A percentile compares a stretch with the other conserved stretches of the same genome.
Evolutionary conservation across 2,797 vertebrate genomes (phyloP).

Genomic region (Phalanger gymnotis): DNA sequence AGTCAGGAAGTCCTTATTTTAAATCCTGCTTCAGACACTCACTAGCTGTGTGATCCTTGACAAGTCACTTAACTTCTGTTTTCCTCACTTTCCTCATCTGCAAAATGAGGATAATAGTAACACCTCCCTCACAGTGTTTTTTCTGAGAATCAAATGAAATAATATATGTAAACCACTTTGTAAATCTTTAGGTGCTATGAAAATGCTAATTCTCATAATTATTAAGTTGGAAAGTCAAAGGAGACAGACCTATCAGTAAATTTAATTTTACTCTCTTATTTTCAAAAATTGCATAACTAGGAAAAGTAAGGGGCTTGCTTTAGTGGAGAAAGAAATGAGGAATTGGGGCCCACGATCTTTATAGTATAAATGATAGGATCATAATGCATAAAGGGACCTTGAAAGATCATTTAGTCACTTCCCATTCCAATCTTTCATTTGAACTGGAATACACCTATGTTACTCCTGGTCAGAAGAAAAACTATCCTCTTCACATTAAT

Average conservation of each 20-base stretch:
- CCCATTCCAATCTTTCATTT: background rate
- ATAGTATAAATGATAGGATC: background rate
- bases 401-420: background rate
- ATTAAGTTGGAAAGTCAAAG: background rate
- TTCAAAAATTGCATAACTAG: background rate
- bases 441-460: background rate
- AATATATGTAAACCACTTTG: background rate
- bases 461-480: conserved; percentile 20
- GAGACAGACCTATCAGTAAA: background rate
- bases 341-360: background rate
- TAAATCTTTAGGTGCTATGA: background rate
- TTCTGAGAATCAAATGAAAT: background rate
- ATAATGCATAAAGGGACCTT: background rate
- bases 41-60: background rate
- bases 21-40: background rate
- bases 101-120: background rate
- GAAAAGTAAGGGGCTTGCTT: background rate
- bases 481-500: background rate
- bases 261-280: background rate
- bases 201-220: background rate
- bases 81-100: background rate
- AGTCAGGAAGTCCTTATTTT: background rate
- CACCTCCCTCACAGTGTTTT: background rate
- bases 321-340: conserved; percentile 30
- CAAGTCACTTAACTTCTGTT: background rate